These are phyloP conservation scores for Romanogobio albipinnatus DNA, from an alignment of 2,113 vertebrate genomes.

Conservation along the genomic window DNA sequence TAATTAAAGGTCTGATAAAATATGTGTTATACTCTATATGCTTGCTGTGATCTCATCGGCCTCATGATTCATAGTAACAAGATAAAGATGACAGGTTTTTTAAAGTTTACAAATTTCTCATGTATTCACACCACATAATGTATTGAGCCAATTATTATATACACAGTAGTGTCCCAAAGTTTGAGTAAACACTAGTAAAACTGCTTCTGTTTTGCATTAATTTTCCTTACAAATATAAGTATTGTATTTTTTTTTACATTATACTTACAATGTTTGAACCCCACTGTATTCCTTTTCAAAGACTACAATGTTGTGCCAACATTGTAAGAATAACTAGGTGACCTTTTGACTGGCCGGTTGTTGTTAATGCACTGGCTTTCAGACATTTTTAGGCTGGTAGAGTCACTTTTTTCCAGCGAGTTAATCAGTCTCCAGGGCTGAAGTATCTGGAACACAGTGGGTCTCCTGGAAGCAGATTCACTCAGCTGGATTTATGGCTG, in stretches of 20 bases:
- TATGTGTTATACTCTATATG: background rate
- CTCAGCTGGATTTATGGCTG: constrained; percentile 41
- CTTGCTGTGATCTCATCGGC: background rate
- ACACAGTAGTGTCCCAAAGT: no score
- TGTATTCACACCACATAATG: no score
- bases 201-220: background rate
- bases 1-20: background rate
- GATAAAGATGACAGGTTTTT: background rate
- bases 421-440: constrained; percentile 49
- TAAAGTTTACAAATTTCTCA: no score
- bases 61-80: background rate
- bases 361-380: constrained; percentile 22
- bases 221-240: background rate
- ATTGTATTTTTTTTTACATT: background rate
- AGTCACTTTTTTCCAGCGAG: background rate
- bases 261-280: background rate
- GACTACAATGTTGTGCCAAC: constrained; percentile 26
- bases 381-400: constrained; percentile 44
- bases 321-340: constrained; percentile 41
- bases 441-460: constrained; percentile 54
- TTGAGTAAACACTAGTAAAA: background rate
- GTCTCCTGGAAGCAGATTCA: constrained; percentile 24
- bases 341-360: constrained; percentile 32
- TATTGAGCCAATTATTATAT: no score
- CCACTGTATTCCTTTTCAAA: background rate